A percentile compares a stretch with the other conserved stretches of the same genome.
phyloP scores from a whole-genome alignment of 2,797 vertebrate genomes.

The Myotis myotis region DNA sequence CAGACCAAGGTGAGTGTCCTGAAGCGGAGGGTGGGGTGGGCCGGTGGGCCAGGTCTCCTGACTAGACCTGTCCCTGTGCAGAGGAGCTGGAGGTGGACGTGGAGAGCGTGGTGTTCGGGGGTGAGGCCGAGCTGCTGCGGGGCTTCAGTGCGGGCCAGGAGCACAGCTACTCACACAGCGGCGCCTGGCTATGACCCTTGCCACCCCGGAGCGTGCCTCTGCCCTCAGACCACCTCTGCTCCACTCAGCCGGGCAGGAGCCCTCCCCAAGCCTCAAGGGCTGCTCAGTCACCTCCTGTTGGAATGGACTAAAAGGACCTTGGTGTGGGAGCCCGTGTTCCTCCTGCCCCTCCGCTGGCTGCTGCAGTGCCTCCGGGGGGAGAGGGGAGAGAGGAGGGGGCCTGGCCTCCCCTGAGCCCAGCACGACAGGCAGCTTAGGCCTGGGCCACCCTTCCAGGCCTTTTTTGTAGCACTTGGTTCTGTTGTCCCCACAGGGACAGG shows the following conservation, averaged over 20 bases:
- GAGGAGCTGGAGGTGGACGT: conserved; percentile 95
- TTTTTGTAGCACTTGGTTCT: conserved; percentile 55
- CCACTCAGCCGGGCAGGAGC: neutral
- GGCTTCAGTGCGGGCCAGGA: conserved; percentile 85
- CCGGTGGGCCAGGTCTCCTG: neutral
- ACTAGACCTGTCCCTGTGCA: conserved; percentile 72
- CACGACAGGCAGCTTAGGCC: neutral
- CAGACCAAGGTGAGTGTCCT: conserved; percentile 89
- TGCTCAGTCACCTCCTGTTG: neutral
- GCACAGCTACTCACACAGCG: conserved; percentile 93
- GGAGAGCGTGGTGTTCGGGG: conserved; percentile 89
- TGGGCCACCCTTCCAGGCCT: neutral
- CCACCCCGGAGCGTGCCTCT: rapidly evolving
- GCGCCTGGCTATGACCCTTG: conserved; percentile 87
- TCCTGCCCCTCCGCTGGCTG: neutral
- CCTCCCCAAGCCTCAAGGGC: neutral
- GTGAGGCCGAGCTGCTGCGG: conserved; percentile 87
- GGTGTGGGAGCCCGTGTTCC: neutral
- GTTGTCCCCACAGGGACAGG: neutral
- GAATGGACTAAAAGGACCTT: conserved; percentile 34
- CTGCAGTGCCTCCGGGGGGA: neutral
- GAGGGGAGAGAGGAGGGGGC: neutral
- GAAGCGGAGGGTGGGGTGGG: rapidly evolving
- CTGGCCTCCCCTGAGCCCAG: neutral
- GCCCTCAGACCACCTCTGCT: neutral